phyloP scores from a whole-genome alignment of 2,888 invertebrate species.

The Phlogophora meticulosa region DNA sequence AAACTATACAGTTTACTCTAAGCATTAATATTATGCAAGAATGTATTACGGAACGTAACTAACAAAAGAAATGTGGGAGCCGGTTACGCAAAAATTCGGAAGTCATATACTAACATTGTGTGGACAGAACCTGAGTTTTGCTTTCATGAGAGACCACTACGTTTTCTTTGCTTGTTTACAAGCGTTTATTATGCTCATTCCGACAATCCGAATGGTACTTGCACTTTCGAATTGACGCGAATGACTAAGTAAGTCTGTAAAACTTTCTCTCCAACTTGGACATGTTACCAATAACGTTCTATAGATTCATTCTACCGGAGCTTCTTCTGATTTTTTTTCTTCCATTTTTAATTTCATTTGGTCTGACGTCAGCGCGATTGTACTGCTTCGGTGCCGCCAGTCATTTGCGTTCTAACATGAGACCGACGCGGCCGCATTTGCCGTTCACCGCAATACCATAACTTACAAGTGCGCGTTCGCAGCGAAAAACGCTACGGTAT shows the following conservation, averaged over 20 bases:
- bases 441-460: conserved; percentile 65
- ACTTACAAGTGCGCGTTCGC: conserved; percentile 70
- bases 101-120: conserved; percentile 40
- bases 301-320: conserved; percentile 78
- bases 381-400: conserved; percentile 77
- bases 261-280: conserved; percentile 80
- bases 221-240: conserved; percentile 83
- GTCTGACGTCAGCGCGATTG: conserved; percentile 81
- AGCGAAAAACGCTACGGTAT: conserved; percentile 64
- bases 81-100: conserved; percentile 65
- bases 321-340: conserved; percentile 74
- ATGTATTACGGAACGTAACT: conserved; percentile 58
- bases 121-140: conserved; percentile 9
- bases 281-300: conserved; percentile 77
- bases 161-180: conserved; percentile 55
- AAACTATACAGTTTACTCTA: conserved; percentile 57
- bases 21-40: conserved; percentile 64
- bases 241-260: conserved; percentile 74
- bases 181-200: conserved; percentile 60
- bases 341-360: conserved; percentile 85
- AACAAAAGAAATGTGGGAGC: conserved; percentile 63
- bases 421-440: conserved; percentile 78
- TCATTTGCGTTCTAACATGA: conserved; percentile 86
- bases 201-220: conserved; percentile 74
- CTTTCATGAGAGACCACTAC: conserved; percentile 26